Percentiles rank a stretch among this genome's conserved stretches.
phyloP scores from a whole-genome alignment of 2,113 vertebrate genomes.

The Dipodomys stephensi region DNA sequence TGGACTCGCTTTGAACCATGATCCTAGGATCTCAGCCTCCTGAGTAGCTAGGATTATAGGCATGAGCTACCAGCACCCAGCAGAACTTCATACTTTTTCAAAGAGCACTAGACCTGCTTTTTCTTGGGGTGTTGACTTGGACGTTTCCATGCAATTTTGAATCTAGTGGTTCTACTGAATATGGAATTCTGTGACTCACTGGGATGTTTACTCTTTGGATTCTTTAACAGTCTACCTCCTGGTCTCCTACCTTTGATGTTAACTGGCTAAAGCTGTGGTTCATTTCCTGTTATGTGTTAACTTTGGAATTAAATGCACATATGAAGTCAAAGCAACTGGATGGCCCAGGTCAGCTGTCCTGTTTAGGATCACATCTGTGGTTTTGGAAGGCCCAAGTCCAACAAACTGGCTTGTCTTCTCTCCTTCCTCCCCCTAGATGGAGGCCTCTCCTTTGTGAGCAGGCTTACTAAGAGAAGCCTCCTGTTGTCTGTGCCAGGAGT shows the following conservation, averaged over 20 bases:
- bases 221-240: slow-evolving; percentile 64
- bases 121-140: not conserved
- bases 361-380: slow-evolving; percentile 43
- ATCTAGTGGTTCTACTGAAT: slow-evolving; percentile 47
- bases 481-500: not conserved
- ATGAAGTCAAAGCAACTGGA: slow-evolving; percentile 69
- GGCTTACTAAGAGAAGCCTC: not conserved
- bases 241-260: slow-evolving; percentile 75
- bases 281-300: slow-evolving; percentile 74
- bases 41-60: too few species aligned
- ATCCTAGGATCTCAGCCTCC: too few species aligned
- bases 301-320: slow-evolving; percentile 67
- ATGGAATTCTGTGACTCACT: slow-evolving; percentile 66
- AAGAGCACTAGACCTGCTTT: slow-evolving; percentile 17
- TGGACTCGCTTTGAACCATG: too few species aligned
- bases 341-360: slow-evolving; percentile 48
- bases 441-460: not conserved
- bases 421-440: not conserved
- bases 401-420: slow-evolving; percentile 9
- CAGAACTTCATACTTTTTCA: not conserved
- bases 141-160: slow-evolving; percentile 51
- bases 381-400: slow-evolving; percentile 38
- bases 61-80: too few species aligned
- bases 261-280: slow-evolving; percentile 51
- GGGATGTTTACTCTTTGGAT: slow-evolving; percentile 68